phyloP scores from a whole-genome alignment of 2,113 vertebrate genomes.

The Rhinogobius similis region DNA sequence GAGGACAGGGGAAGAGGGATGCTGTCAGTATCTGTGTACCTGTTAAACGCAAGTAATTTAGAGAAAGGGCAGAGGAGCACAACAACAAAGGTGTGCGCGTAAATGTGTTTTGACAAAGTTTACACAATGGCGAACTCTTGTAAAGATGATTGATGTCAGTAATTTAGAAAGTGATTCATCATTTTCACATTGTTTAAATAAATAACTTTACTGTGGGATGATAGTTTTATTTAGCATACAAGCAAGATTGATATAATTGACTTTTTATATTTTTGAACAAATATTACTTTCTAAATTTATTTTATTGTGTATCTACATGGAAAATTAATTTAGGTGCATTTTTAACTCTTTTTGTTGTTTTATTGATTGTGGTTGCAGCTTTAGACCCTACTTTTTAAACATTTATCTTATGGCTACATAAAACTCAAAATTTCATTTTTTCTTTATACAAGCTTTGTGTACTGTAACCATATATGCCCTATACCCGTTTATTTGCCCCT shows the following conservation, averaged over 20 bases:
- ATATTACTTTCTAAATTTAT: neutral
- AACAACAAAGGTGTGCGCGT: slow-evolving; percentile 23
- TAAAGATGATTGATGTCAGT: slow-evolving; percentile 31
- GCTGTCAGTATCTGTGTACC: slow-evolving; percentile 50
- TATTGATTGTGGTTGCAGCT: neutral
- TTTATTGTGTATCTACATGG: too few species aligned
- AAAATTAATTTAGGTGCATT: neutral
- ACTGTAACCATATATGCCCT: neutral
- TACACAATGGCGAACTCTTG: slow-evolving; percentile 32
- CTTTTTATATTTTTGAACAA: neutral
- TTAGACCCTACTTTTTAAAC: neutral
- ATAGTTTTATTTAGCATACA: neutral
- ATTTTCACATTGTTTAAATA: slow-evolving; percentile 1
- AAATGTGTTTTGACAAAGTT: slow-evolving; percentile 25
- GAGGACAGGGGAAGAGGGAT: slow-evolving; percentile 36
- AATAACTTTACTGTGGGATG: neutral
- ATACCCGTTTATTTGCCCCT: slow-evolving; percentile 26
- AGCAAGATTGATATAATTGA: neutral
- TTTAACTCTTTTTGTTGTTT: neutral
- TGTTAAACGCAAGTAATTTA: slow-evolving; percentile 67
- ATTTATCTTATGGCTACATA: neutral
- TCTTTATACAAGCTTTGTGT: neutral
- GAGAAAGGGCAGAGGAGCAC: slow-evolving; percentile 38
- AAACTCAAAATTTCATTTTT: neutral
- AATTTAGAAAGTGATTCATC: slow-evolving; percentile 12